Evolutionary conservation across 1,140 invertebrate species (phyloP), one percentile per base, ranked within the genome.

Genomic region (Arctopsyche grandis): DNA sequence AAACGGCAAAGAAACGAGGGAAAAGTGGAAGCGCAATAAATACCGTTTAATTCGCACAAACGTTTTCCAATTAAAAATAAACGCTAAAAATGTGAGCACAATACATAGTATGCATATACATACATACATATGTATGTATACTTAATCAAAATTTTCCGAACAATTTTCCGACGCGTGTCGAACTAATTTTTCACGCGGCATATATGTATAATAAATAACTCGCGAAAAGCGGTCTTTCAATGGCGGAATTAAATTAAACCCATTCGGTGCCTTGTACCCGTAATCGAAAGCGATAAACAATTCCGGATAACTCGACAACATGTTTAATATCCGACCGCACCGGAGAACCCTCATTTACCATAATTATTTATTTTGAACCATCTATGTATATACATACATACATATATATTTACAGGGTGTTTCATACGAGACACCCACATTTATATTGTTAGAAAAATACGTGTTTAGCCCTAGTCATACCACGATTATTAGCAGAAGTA

Each of bases 251-350:
- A 60, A 60, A 60, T 60, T 60, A 60, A 60, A 19, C 56, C 48
- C 56, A 16, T 16, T 60, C 21, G n/a, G 56, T 19, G 56, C 56
- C 56, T 21, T 16, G 56, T 9, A 21, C 9, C 16, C 56, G n/a
- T 60, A 60, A 60, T 60, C 56, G 56, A 60, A 60, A 60, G 56
- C 56, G 21, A 60, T 60, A 60, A 60, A 60, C 56, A 60, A 60
- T 60, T 19, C 7, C 16, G 56, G 56, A 60, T 60, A 60, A 60
- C 56, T 60, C 56, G 56, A 60, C 56, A 60, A 60, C 56, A 60
- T 60, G 56, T 60, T 60, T 60, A 60, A 60, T 60, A 60, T 60
- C 56, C 56, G 56, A 60, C 56, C 56, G 56, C 56, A 60, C 56
- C 56, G 56, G 56, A 60, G 56, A 60, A 60, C 56, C 56, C 56